Conservation (phyloP, 2,797 vertebrate species). For the Pyrocephalus nanus region DNA sequence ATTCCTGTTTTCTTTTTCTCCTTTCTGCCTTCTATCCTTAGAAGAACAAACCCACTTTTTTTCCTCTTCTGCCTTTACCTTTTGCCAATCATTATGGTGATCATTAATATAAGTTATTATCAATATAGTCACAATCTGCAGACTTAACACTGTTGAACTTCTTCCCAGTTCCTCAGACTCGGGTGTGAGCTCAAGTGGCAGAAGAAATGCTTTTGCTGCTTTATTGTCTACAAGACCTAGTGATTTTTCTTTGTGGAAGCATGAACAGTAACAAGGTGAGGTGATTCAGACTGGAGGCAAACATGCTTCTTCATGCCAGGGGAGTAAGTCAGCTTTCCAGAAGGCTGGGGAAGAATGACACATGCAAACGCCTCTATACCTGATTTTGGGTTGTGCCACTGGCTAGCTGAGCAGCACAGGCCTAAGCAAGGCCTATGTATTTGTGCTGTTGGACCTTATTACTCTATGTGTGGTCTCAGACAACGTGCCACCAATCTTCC, state of each 20-base stretch:
- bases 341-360: background rate
- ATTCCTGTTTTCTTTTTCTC: background rate
- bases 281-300: background rate
- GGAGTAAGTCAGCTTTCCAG: background rate
- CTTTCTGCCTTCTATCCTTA: background rate
- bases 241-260: background rate
- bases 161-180: background rate
- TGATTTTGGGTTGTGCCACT: background rate
- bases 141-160: background rate
- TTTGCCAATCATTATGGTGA: background rate
- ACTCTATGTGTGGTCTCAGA: background rate
- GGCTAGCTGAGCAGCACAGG: background rate
- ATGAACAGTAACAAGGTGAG: background rate
- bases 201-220: background rate
- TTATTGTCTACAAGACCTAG: background rate
- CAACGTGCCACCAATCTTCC: too few species aligned
- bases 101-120: background rate
- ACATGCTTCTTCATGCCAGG: background rate
- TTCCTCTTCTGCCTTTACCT: background rate
- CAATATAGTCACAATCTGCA: background rate
- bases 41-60: background rate
- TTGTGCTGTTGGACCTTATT: background rate
- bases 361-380: fast-evolving
- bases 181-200: background rate
- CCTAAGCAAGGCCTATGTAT: background rate